phyloP scores from a whole-genome alignment of 92 coral and sea anemone genomes.

The Blastomussa wellsi region DNA sequence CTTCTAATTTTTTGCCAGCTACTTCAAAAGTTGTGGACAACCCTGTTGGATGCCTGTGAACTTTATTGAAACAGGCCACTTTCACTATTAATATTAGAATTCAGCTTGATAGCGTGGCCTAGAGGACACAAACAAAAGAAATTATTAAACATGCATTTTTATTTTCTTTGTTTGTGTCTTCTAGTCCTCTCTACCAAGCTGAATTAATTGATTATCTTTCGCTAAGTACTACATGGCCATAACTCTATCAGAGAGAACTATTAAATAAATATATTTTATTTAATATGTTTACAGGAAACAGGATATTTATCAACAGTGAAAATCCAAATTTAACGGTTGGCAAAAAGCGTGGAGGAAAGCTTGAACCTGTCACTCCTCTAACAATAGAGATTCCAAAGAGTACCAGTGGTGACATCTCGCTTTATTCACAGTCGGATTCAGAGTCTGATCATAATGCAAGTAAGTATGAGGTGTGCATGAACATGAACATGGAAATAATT shows the following conservation, averaged over 20 bases:
- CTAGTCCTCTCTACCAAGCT: too few species aligned
- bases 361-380: constrained; percentile 61
- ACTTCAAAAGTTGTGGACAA: too few species aligned
- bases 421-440: constrained; percentile 79
- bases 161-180: too few species aligned
- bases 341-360: constrained; percentile 70
- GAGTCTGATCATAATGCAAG: constrained; percentile 76
- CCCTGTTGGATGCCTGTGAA: too few species aligned
- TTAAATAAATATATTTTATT: not conserved
- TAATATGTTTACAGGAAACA: constrained; percentile 65
- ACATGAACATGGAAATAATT: too few species aligned
- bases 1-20: too few species aligned
- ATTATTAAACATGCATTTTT: too few species aligned
- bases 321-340: constrained; percentile 81
- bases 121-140: too few species aligned
- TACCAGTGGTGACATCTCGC: constrained; percentile 67
- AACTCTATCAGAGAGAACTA: not conserved
- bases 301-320: constrained; percentile 43
- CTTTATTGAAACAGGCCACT: too few species aligned
- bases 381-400: constrained; percentile 80
- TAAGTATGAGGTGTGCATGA: constrained; percentile 29
- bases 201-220: too few species aligned
- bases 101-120: too few species aligned
- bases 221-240: not conserved
- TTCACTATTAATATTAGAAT: too few species aligned